Evolutionary conservation across 2,797 vertebrate genomes (phyloP), one percentile per base, ranked within the genome.

Genomic region (Octomys mimax): DNA sequence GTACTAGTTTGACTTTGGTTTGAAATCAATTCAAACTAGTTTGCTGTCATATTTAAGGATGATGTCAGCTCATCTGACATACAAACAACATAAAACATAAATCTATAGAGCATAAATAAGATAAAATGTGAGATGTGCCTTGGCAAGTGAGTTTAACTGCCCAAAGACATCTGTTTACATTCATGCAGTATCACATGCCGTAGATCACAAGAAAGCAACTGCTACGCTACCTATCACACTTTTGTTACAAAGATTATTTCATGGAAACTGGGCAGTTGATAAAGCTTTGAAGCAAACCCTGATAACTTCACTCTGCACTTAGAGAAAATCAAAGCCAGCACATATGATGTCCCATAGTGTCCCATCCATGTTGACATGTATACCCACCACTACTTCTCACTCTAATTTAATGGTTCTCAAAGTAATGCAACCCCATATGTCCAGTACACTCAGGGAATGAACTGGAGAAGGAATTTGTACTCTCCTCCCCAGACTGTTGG

Each of bases 11-110:
- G 46, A 62, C 19, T 89, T 73, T 9, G 36, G 11, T 19, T 86
- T 91, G 66, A 59, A 94, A 61, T 36, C 10, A 73, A 26, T 49
- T 26, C 49, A 22, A 86, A 84, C 26, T 75, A 52, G 59, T 66
- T 64, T 77, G 81, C 10, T 92, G 10, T 64, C n/a, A 33, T 61
- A 80, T 89, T 87, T 84, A 21, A 81, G 5, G 28, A 64, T 83
- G 26, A 64, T 59, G 6, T 80, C 10, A 5, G 39, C 11, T 83
- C 5, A 68, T 62, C 77, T 52, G 3, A 87, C 6, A 57, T 33
- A 6, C n/a, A 13, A 87, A 82, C 39, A 59, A 75, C 14, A 28
- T 39, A 33, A 62, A 57, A 18, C 2, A 9, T 28, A 89, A n/a
- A 13, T 88, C 21, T 64, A 7, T 1, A 36, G 1, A 61, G 0